Conservation (phyloP, 2,113 vertebrate genomes). For the Cinclus mexicanus region DNA sequence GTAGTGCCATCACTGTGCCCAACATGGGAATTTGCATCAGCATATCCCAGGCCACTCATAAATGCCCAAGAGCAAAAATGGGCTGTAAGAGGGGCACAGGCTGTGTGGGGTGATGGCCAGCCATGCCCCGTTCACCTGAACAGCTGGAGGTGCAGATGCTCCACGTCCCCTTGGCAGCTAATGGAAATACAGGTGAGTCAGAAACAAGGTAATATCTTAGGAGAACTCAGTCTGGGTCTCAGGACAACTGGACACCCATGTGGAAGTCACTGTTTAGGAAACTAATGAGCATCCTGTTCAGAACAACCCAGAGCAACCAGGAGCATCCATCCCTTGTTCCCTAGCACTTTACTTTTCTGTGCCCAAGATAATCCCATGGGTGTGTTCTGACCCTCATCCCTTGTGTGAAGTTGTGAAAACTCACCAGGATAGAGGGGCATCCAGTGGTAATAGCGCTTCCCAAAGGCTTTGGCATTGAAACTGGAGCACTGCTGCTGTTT, state of each 20-base stretch:
- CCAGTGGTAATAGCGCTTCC: conserved; percentile 83
- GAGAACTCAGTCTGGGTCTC: not conserved
- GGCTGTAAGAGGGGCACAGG: not conserved
- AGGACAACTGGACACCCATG: not conserved
- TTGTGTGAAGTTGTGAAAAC: not conserved
- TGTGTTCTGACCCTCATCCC: not conserved
- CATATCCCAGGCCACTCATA: not conserved
- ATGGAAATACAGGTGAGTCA: not conserved
- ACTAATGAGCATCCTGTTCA: not conserved
- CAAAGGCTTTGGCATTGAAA: conserved; percentile 88
- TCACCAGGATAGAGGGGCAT: conserved; percentile 87
- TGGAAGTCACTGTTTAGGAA: not conserved
- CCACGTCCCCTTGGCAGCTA: not conserved
- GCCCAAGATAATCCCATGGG: not conserved
- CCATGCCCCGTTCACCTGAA: not conserved
- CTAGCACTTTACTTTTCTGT: not conserved
- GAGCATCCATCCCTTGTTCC: not conserved
- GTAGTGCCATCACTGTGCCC: not conserved
- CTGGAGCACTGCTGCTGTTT: conserved; percentile 88
- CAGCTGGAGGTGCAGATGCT: not conserved
- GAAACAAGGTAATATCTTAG: not conserved
- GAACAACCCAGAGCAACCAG: not conserved
- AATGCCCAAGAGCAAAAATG: not conserved
- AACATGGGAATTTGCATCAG: not conserved
- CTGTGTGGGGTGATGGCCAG: not conserved